phyloP scores from a whole-genome alignment of 1,140 invertebrate genomes.

The Pissodes strobi region DNA sequence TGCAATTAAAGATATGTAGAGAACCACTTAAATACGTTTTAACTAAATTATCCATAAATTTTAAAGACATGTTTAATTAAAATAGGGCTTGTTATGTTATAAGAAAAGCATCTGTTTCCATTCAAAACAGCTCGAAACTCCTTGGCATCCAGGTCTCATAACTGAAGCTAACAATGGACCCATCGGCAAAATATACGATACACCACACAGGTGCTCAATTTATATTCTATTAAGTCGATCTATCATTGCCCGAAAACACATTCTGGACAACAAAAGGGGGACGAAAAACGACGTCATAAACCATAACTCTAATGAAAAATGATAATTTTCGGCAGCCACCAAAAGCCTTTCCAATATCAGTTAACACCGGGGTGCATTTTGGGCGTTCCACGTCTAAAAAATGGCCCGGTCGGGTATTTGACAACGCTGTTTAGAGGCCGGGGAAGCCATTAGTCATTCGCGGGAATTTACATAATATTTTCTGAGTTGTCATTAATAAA shows the following conservation, averaged over 20 bases:
- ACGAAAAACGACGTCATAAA: constrained; percentile 18
- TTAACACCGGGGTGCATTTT: constrained; percentile 33
- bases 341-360: constrained; percentile 27
- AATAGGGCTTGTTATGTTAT: too few relatives aligned
- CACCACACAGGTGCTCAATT: constrained; percentile 15
- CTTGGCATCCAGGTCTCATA: too few relatives aligned
- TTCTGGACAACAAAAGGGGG: constrained; percentile 11
- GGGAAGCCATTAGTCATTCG: constrained; percentile 2
- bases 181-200: too few relatives aligned
- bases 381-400: constrained; percentile 23
- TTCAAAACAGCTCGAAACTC: too few relatives aligned
- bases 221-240: constrained; percentile 21
- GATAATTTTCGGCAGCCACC: constrained; percentile 29
- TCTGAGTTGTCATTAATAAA: constrained; percentile 13
- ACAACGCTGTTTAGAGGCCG: constrained; percentile 11
- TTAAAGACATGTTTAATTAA: too few relatives aligned
- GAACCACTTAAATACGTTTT: too few relatives aligned
- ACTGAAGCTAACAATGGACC: too few relatives aligned
- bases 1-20: too few relatives aligned
- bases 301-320: constrained; percentile 29
- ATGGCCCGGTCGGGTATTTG: constrained; percentile 3
- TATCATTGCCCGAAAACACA: constrained; percentile 11
- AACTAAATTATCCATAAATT: too few relatives aligned
- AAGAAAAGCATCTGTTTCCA: too few relatives aligned
- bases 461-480: constrained; percentile 26